phyloP scores from a whole-genome alignment of 2,113 vertebrate species.

The Vidua macroura region DNA sequence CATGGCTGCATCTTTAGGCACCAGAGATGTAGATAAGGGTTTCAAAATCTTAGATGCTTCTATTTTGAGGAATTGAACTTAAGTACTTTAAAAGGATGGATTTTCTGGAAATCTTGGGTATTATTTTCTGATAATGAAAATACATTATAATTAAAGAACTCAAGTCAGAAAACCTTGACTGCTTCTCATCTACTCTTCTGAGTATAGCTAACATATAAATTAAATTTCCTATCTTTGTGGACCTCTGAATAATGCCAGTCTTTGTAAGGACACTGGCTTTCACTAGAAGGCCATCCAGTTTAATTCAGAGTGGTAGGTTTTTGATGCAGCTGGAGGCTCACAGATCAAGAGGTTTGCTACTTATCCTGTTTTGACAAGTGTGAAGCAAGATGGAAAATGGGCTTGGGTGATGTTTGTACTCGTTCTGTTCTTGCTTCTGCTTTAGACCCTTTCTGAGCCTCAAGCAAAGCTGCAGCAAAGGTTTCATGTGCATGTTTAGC shows the following conservation, averaged over 20 bases:
- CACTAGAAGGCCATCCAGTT: accelerated
- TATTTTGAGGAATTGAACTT: background rate
- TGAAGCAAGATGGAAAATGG: background rate
- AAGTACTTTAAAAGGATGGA: background rate
- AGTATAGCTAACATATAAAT: background rate
- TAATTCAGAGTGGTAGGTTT: background rate
- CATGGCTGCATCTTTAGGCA: background rate
- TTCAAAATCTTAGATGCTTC: background rate
- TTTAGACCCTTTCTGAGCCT: background rate
- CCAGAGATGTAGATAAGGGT: background rate
- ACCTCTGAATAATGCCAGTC: background rate
- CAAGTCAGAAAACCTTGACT: background rate
- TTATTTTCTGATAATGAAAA: background rate
- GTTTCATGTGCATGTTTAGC: background rate
- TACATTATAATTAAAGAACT: background rate
- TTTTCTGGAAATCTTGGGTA: background rate
- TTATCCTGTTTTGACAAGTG: accelerated
- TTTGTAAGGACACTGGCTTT: background rate
- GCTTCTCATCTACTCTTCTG: background rate
- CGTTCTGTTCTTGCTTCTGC: accelerated
- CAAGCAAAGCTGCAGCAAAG: background rate
- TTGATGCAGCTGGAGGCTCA: background rate
- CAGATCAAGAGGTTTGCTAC: background rate
- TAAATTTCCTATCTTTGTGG: background rate
- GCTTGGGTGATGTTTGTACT: background rate